Evolutionary conservation across 2,888 invertebrate species (phyloP), one percentile per base, ranked within the genome.

Genomic region (Caenorhabditis doughertyi): DNA sequence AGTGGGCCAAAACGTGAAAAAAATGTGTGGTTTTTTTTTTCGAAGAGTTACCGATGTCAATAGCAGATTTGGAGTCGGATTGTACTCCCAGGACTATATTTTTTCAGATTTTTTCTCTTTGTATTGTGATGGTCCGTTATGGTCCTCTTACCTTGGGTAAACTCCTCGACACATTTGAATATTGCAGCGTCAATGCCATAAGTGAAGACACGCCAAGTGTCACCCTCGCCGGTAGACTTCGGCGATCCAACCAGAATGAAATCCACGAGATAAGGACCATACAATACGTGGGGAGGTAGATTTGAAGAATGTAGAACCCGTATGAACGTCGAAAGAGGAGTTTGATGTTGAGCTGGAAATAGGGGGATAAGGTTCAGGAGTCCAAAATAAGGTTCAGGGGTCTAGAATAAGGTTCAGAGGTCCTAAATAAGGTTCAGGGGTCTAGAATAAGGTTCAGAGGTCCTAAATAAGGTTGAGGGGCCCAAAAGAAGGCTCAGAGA

Each of bases 211-310:
- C 90, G 21, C 90, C 90, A 8, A 90, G 80, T 4, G 90, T 90
- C 5, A 90, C 89, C 9, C 91, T 64, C 0, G 89, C 89, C 1
- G 89, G 89, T 0, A 89, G 70, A 80, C 85, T 84, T 35, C 85
- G 82, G 51, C 88, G 84, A 73, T 92, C 92, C 42, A 92, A 77
- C 92, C 91, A 92, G 79, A 92, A 92, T 8, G 89, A 89, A 62
- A 92, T 90, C 89, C 90, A 92, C n/a, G 90, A 90, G 25, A 92
- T 92, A 35, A 92, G 88, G n/a, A 92, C 90, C 89, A 90, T 92
- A 73, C 89, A 90, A 56, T 91, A 91, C 3, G 91, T 91, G 29
- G 91, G 91, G 13, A 92, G 85, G 77, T 91, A 92, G 76, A 92
- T 89, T 87, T 92, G 90, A 7, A 91, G 83, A 70, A 91, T 89